Evolutionary conservation across 2,113 vertebrate species (phyloP), one percentile per base, ranked within the genome.

Genomic region (Pollimyrus isidori): DNA sequence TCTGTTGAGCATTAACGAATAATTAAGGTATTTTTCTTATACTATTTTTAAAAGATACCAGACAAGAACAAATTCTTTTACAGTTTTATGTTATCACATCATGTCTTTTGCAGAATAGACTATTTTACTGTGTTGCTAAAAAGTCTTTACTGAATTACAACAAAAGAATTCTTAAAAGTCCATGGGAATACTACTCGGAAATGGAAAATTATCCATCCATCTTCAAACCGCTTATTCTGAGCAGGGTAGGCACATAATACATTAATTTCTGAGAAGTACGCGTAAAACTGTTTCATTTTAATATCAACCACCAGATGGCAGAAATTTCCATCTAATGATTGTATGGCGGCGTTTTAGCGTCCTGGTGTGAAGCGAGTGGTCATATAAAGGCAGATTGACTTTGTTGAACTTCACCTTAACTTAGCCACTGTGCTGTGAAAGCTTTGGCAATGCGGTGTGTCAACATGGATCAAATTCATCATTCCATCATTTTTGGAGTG

Each of bases 401-500:
- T 80, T 30, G 65, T 80, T 45, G 53, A 88, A 53, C 5, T 4
- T 21, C 85, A 53, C 48, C 39, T 52, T 82, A 50, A 42, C 48
- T 82, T 39, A 35, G 48, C n/a, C 45, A 26, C n/a, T 13, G 62
- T 62, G 69, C 48, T 82, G 42, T 80, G 69, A 88, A 52, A 30
- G 49, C 1, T 42, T 53, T 53, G 17, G 73, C 23, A 82, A 82
- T 23, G 21, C 0, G 48, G n/a, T 49, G 15, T 50, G 62, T 76
- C 50, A 30, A 53, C 73, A 89, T 45, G 19, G 48, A 58, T 21
- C 23, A 19, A 65, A 76, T 52, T 88, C 7, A n/a, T n/a, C n/a
- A n/a, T n/a, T n/a, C n/a, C n/a, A n/a, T n/a, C n/a, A 80, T 80
- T 88, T 82, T 82, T 88, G 50, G 17, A 88, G 30, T 6, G 45